phyloP scores from a whole-genome alignment of 2,113 vertebrate genomes.

The Microtus richardsoni region DNA sequence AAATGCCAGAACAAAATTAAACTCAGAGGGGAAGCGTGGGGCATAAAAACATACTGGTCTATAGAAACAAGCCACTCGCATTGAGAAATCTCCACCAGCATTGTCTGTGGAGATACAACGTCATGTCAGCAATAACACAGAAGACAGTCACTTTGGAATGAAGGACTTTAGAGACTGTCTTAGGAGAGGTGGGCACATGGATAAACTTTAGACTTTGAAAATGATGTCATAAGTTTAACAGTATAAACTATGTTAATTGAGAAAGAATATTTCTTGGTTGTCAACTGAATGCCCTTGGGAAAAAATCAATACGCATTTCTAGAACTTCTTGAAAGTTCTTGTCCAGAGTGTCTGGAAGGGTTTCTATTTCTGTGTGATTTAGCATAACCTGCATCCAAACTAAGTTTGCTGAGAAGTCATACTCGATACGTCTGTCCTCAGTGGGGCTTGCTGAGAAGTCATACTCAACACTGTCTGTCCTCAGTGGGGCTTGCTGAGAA shows the following conservation, averaged over 20 bases:
- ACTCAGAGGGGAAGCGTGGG: neutral
- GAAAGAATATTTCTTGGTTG: neutral
- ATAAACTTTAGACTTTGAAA: slow-evolving; percentile 21
- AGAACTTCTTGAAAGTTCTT: neutral
- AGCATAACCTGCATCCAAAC: neutral
- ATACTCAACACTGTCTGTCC: neutral
- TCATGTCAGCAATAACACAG: neutral
- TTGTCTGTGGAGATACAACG: neutral
- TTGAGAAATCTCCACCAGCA: neutral
- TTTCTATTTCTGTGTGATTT: neutral
- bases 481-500: neutral
- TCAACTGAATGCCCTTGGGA: slow-evolving; percentile 19
- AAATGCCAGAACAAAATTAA: neutral
- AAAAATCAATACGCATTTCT: neutral
- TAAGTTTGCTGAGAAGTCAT: neutral
- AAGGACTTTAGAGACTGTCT: slow-evolving; percentile 26
- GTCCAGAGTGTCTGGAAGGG: neutral
- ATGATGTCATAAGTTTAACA: neutral
- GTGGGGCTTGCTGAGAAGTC: no score
- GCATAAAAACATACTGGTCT: neutral
- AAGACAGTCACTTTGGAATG: neutral
- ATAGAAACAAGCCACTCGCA: neutral
- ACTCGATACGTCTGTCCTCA: neutral
- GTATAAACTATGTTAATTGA: slow-evolving; percentile 4
- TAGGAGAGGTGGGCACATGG: neutral